phyloP scores from a whole-genome alignment of 2,797 vertebrate species.

The Acanthurus leucopareius region DNA sequence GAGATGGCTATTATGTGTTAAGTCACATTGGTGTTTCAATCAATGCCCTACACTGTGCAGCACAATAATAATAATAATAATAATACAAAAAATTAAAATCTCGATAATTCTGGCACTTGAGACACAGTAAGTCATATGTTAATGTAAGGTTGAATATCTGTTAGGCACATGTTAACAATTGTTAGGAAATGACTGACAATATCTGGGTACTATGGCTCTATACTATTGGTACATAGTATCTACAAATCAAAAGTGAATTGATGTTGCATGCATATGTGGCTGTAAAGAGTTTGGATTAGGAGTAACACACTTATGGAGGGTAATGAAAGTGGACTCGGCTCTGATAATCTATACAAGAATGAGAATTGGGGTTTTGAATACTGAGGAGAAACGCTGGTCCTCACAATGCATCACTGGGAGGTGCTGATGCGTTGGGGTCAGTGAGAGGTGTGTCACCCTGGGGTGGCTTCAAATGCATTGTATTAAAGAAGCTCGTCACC shows the following conservation, averaged over 20 bases:
- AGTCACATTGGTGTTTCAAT: not conserved
- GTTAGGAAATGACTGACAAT: not conserved
- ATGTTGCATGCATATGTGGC: slow-evolving; percentile 6
- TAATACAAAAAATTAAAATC: not conserved
- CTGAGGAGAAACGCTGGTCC: not conserved
- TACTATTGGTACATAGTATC: not conserved
- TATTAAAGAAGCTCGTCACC: slow-evolving; percentile 91
- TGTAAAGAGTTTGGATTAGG: too few relatives aligned
- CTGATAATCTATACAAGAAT: not conserved
- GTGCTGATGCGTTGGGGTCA: slow-evolving; percentile 47
- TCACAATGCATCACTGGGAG: slow-evolving; percentile 19
- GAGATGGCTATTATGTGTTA: not conserved
- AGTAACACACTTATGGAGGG: not conserved
- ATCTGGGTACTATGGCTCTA: slow-evolving; percentile 2
- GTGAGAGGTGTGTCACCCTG: slow-evolving; percentile 44
- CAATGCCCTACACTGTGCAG: not conserved
- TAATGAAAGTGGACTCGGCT: not conserved
- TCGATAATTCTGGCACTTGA: slow-evolving; percentile 56
- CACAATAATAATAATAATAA: not conserved
- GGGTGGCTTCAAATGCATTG: slow-evolving; percentile 88
- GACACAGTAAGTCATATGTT: slow-evolving; percentile 15
- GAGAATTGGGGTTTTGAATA: not conserved
- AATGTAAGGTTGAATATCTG: not conserved
- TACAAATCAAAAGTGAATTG: not conserved
- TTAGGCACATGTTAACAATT: not conserved